Percentiles rank a stretch among this genome's conserved stretches.
phyloP scores from a whole-genome alignment of 1,140 invertebrate genomes.

The Trichonephila clavipes region DNA sequence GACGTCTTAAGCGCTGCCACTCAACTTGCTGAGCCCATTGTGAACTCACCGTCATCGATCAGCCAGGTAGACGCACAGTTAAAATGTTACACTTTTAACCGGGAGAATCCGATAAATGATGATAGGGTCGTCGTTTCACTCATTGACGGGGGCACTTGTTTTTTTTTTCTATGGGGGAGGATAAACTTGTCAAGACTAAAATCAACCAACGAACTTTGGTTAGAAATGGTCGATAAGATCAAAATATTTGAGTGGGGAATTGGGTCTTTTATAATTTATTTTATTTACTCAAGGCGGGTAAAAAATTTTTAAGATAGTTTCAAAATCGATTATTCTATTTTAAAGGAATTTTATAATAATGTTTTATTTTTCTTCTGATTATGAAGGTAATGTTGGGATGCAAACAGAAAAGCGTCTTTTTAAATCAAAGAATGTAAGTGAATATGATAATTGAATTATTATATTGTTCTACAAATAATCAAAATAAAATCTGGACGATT shows the following conservation, averaged over 20 bases:
- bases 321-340: too few relatives aligned
- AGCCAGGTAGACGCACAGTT: neutral
- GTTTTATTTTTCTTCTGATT: too few relatives aligned
- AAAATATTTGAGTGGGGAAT: neutral
- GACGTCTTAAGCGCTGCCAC: conserved; percentile 26
- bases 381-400: too few relatives aligned
- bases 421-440: too few relatives aligned
- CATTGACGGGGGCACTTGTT: neutral
- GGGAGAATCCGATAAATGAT: conserved; percentile 6
- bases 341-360: too few relatives aligned
- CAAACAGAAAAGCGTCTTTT: too few relatives aligned
- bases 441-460: too few relatives aligned
- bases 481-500: too few relatives aligned
- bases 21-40: conserved; percentile 9
- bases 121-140: neutral
- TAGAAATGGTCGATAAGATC: neutral
- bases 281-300: too few relatives aligned
- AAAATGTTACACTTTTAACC: neutral
- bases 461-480: too few relatives aligned
- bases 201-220: neutral
- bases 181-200: neutral
- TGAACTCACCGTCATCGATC: conserved; percentile 25
- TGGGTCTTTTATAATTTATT: neutral
- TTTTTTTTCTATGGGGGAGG: neutral
- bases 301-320: too few relatives aligned